Evolutionary conservation across 1,140 invertebrate genomes (phyloP).

Genomic region (Papilio polyxenes): DNA sequence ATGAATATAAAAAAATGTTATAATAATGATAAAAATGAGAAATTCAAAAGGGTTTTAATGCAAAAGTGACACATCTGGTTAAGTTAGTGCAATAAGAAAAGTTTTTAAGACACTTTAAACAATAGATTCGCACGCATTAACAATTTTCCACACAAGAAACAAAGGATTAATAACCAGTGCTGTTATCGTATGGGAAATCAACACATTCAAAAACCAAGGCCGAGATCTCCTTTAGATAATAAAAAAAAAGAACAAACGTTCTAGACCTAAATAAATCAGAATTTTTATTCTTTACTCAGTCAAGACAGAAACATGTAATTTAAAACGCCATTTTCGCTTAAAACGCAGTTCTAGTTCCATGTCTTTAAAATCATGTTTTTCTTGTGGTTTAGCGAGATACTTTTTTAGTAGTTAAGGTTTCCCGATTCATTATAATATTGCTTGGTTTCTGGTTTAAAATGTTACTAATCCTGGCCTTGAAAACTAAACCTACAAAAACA

Average conservation of each 20-base stretch:
- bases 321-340: neutral
- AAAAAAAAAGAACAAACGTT: neutral
- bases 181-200: conserved; percentile 28
- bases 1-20: neutral
- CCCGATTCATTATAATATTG: no score
- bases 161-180: conserved; percentile 10
- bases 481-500: neutral
- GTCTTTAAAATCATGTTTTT: neutral
- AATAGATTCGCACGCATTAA: conserved; percentile 34
- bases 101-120: conserved; percentile 16
- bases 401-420: no score
- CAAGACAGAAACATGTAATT: neutral
- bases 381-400: neutral
- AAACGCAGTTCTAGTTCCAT: neutral
- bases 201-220: conserved; percentile 9
- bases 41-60: neutral
- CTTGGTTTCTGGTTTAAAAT: no score
- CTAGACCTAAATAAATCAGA: neutral
- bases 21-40: no score
- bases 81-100: neutral
- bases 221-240: conserved; percentile 10
- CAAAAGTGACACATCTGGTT: conserved; percentile 4
- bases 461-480: neutral
- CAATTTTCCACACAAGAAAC: conserved; percentile 30
- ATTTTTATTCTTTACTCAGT: no score